Percentiles rank a stretch among this genome's conserved stretches.
Evolutionary conservation across 2,113 vertebrate genomes (phyloP).

Genomic region (Lepus americanus): DNA sequence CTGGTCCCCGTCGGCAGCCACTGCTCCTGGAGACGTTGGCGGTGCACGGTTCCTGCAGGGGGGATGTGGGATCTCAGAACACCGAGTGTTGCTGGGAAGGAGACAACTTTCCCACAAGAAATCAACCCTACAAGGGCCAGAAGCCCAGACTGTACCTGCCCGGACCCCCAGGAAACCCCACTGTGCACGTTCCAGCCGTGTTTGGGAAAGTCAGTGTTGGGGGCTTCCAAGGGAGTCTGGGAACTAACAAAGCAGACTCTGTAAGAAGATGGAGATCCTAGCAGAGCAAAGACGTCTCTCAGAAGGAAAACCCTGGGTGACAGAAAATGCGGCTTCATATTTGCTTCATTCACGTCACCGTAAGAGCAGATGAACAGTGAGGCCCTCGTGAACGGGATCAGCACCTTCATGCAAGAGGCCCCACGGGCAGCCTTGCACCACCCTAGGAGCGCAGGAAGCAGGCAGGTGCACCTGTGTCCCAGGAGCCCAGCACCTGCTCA

Average conservation of each 20-base stretch:
- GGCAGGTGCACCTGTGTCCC: not conserved
- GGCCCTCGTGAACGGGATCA: not conserved
- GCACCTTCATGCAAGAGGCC: not conserved
- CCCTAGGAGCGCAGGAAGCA: not conserved
- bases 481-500: not conserved
- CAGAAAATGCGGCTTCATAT: not conserved
- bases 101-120: not conserved
- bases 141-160: not conserved
- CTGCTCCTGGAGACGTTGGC: not conserved
- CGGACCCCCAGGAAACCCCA: not conserved
- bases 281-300: not conserved
- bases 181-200: not conserved
- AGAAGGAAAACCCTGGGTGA: not conserved
- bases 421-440: not conserved
- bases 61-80: not conserved
- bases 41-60: not conserved
- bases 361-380: not conserved
- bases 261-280: not conserved
- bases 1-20: not conserved
- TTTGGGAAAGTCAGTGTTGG: not conserved
- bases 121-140: not conserved
- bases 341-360: not conserved
- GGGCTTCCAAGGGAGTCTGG: not conserved
- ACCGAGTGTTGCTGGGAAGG: not conserved
- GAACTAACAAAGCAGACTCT: not conserved